Conservation (phyloP, 2,888 invertebrate species). For the Cinara cedri region DNA sequence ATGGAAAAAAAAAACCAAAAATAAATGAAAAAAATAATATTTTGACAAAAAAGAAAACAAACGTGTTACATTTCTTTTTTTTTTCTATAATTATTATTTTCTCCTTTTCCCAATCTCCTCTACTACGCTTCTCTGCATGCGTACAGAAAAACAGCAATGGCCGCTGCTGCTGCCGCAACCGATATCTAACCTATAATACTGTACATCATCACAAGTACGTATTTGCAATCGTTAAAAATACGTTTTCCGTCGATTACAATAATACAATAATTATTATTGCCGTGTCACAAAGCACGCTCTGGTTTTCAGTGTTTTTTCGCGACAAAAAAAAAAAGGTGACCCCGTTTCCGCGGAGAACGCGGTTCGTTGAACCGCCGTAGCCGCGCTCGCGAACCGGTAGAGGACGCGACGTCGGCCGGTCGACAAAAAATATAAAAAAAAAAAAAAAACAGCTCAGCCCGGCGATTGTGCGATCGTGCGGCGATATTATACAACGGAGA, state of each 20-base stretch:
- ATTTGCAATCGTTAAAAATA: no score
- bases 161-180: no score
- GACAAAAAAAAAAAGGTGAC: slow-evolving; percentile 17
- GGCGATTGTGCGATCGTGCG: neutral
- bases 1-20: slow-evolving; percentile 38
- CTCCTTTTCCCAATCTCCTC: neutral
- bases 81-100: slow-evolving; percentile 2
- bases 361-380: slow-evolving; percentile 22
- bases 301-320: neutral
- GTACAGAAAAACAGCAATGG: no score
- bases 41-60: slow-evolving; percentile 45
- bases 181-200: no score
- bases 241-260: no score
- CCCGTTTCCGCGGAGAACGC: slow-evolving; percentile 19
- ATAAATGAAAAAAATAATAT: slow-evolving; percentile 44
- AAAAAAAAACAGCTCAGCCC: neutral
- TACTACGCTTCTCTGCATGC: neutral
- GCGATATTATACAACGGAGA: no score
- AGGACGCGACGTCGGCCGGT: neutral
- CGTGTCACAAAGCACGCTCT: no score
- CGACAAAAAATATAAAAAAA: no score
- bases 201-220: no score
- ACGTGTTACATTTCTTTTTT: neutral
- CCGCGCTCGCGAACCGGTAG: neutral
- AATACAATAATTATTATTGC: no score